phyloP scores from a whole-genome alignment of 1,140 invertebrate species.

The Drosophila bipectinata region DNA sequence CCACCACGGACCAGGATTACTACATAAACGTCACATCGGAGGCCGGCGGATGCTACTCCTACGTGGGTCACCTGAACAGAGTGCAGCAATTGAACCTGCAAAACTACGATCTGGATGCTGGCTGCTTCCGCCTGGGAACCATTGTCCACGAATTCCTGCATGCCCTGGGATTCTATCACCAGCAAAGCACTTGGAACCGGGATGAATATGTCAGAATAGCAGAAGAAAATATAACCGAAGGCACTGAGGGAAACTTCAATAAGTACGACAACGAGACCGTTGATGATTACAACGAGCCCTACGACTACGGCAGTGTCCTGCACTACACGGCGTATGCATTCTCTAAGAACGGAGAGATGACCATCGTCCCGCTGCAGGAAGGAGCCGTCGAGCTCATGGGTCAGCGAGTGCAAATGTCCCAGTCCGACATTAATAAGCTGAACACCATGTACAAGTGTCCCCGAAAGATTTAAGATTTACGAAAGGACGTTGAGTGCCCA shows the following conservation, averaged over 20 bases:
- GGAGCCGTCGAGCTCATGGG: conserved; percentile 83
- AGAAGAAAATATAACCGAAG: conserved; percentile 88
- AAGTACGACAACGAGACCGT: conserved; percentile 84
- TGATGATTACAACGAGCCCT: conserved; percentile 84
- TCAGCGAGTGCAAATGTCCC: conserved; percentile 85
- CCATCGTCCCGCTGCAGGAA: conserved; percentile 86
- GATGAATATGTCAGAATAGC: conserved; percentile 88
- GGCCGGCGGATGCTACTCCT: conserved; percentile 85
- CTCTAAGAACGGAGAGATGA: conserved; percentile 89
- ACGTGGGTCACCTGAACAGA: conserved; percentile 85
- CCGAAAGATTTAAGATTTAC: conserved; percentile 36
- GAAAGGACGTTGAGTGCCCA: too few species aligned
- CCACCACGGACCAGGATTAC: conserved; percentile 68
- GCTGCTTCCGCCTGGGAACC: conserved; percentile 84
- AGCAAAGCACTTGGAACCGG: conserved; percentile 89
- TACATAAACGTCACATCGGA: conserved; percentile 77
- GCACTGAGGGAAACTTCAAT: conserved; percentile 85
- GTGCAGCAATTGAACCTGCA: conserved; percentile 85
- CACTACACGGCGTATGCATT: conserved; percentile 90
- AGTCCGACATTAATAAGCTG: conserved; percentile 85
- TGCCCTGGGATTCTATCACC: conserved; percentile 88
- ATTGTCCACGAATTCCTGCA: conserved; percentile 89
- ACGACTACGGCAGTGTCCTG: conserved; percentile 89
- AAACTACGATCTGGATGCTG: conserved; percentile 76
- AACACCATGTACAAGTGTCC: conserved; percentile 85